Evolutionary conservation across 37 sponge, comb jelly and placozoan species (phyloP).

Genomic region (Amphimedon queenslandica): DNA sequence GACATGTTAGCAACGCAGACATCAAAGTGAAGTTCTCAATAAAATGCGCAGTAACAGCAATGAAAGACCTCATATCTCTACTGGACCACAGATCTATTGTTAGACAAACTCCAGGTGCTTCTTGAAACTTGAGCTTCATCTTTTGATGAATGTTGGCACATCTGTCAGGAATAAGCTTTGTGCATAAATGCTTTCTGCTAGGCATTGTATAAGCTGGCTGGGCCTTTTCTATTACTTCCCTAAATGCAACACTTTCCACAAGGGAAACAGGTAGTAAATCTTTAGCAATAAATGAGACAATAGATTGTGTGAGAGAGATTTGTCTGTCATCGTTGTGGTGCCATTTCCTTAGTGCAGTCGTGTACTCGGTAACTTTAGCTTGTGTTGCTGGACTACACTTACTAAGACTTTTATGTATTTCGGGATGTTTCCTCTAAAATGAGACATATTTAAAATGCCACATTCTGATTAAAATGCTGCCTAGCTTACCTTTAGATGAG

Average conservation of each 20-base stretch:
- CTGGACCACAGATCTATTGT: conserved; percentile 23
- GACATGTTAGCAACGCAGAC: conserved; percentile 17
- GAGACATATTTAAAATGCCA: no score
- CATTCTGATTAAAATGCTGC: no score
- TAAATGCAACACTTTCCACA: neutral
- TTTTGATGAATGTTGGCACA: neutral
- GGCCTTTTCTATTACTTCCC: neutral
- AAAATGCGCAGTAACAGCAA: neutral
- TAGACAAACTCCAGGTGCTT: conserved; percentile 9
- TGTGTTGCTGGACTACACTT: no score
- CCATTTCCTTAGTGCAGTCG: no score
- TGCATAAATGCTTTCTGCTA: neutral
- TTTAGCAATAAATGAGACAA: neutral
- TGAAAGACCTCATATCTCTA: conserved; percentile 24
- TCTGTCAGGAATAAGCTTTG: no score
- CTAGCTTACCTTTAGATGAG: neutral
- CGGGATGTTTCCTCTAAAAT: no score
- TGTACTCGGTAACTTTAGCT: no score
- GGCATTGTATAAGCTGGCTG: neutral
- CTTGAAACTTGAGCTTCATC: neutral
- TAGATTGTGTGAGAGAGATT: neutral
- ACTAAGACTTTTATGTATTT: no score
- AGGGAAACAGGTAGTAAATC: neutral
- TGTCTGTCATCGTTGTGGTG: no score
- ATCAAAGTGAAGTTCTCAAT: neutral